phyloP scores from a whole-genome alignment of 2,797 vertebrate species.

The Numenius phaeopus region DNA sequence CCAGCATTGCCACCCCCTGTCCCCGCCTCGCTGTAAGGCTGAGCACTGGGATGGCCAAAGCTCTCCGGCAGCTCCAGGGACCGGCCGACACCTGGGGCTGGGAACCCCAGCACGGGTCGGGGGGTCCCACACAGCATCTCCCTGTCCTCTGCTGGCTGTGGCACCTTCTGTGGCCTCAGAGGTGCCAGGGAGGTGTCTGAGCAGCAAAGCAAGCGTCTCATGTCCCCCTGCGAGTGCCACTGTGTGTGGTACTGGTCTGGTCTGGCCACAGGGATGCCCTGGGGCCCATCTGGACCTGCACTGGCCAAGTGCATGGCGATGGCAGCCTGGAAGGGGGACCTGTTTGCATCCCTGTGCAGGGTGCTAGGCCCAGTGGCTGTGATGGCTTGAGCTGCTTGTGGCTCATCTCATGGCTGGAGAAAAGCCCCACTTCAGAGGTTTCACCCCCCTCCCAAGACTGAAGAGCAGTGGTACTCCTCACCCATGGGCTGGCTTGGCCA shows the following conservation, averaged over 20 bases:
- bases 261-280: fast-evolving
- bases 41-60: background rate
- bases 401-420: background rate
- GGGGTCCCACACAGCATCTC: background rate
- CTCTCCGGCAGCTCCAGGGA: background rate
- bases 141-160: fast-evolving
- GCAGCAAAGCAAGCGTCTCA: background rate
- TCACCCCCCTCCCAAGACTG: fast-evolving
- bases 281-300: fast-evolving
- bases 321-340: background rate
- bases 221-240: fast-evolving
- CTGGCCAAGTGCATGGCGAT: background rate
- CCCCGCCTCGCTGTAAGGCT: constrained; percentile 41
- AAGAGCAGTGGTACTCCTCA: background rate
- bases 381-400: background rate
- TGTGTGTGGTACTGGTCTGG: fast-evolving
- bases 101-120: fast-evolving
- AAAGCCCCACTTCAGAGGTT: background rate
- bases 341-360: background rate
- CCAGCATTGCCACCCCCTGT: background rate
- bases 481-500: background rate
- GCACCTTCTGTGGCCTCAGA: background rate
- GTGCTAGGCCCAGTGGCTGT: fast-evolving
- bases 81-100: fast-evolving
- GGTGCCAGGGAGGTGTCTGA: background rate